Evolutionary conservation across 2,113 vertebrate genomes (phyloP), one percentile per base, ranked within the genome.

Genomic region (Strix uralensis): DNA sequence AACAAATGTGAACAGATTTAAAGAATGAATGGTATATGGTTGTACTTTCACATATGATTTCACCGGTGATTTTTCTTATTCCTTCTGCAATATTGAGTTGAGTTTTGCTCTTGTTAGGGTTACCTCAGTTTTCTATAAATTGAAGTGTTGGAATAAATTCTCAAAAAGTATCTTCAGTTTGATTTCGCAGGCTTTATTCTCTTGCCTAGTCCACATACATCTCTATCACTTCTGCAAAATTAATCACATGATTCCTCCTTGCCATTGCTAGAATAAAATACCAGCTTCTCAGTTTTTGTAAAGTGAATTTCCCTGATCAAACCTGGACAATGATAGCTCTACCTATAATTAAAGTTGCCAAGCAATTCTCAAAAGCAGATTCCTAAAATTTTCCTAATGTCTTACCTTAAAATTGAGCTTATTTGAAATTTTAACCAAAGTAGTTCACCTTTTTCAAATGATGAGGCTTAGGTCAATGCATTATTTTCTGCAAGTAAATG

Each of bases 101-200:
- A 74, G n/a, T 92, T 91, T 57, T 66, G 20, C 34, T 90, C 16
- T 58, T 93, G 30, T 91, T 66, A 77, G 72, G 23, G 21, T 97
- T 96, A 90, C 90, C 93, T 95, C 95, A 94, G 87, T 74, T 95
- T 97, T 95, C 92, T 93, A 27, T 87, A 52, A 42, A n/a, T 32
- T 44, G 26, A 88, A 81, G 21, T 44, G 25, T 27, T 92, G 93
- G 27, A 96, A 97, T 97, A 96, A 97, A 97, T 74, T 89, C 27
- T 84, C 42, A 90, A 75, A 88, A 89, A 93, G 15, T 26, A 66
- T 15, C 7, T 63, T 90, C 32, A 34, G 38, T 82, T 89, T 95
- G 59, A 74, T 86, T 91, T 92, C 2, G 1, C 12, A 46, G 49
- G n/a, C 29, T 94, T 92, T 75, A 19, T 85, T 93, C 32, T 91